Percentiles rank a stretch among this genome's conserved stretches.
Evolutionary conservation across 2,113 vertebrate species (phyloP).

Genomic region (Zingel zingel): DNA sequence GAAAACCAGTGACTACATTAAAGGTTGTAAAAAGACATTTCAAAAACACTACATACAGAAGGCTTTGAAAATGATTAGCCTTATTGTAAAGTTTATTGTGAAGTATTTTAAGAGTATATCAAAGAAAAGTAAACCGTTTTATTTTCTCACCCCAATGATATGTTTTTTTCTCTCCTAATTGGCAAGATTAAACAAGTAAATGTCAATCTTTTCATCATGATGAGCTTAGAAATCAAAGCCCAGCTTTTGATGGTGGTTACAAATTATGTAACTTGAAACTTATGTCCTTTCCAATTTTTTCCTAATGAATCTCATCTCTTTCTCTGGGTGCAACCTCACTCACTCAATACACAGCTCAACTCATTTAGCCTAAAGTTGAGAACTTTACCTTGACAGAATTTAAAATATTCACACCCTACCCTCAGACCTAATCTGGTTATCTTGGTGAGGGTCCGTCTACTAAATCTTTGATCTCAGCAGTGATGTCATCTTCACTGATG

Average conservation of each 20-base stretch:
- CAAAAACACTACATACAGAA: neutral
- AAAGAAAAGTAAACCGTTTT: neutral
- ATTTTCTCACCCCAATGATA: neutral
- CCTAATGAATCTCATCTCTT: neutral
- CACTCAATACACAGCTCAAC: neutral
- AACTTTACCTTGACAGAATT: neutral
- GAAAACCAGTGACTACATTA: neutral
- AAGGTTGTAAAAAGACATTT: neutral
- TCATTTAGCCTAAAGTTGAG: constrained; percentile 9
- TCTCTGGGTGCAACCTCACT: neutral
- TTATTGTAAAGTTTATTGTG: neutral
- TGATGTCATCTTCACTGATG: constrained; percentile 55
- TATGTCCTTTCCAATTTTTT: neutral
- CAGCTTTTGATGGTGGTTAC: neutral
- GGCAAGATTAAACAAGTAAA: neutral
- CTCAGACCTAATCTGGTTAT: constrained; percentile 10
- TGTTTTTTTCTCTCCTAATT: neutral
- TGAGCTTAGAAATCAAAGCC: neutral
- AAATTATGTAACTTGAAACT: neutral
- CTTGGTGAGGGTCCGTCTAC: constrained; percentile 13
- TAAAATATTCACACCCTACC: neutral
- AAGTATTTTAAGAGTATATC: neutral
- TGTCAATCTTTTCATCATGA: neutral
- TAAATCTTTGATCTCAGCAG: constrained; percentile 39
- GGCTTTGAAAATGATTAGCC: neutral